Conservation (phyloP, 2,113 vertebrate genomes). For the Hippocampus zosterae region DNA sequence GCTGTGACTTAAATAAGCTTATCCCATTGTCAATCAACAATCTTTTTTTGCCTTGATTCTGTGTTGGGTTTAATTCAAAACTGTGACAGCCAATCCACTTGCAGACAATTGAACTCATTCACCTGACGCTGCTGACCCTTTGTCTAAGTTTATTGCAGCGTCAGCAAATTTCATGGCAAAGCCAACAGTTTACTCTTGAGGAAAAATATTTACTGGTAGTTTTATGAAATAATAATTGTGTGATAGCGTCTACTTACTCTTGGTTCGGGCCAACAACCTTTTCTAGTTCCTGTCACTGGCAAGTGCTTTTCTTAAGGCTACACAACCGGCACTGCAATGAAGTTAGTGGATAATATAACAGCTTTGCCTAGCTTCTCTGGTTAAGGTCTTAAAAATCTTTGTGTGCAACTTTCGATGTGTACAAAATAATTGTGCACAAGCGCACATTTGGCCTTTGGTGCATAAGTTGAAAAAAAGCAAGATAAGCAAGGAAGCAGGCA, state of each 20-base stretch:
- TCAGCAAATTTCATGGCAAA: background rate
- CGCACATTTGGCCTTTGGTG: background rate
- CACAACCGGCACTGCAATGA: background rate
- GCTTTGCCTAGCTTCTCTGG: background rate
- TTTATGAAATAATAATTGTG: background rate
- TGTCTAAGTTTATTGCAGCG: background rate
- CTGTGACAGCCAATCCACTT: no score
- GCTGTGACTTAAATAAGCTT: no score
- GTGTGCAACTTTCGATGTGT: background rate
- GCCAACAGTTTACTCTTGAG: background rate
- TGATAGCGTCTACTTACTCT: background rate
- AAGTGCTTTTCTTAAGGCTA: constrained; percentile 1
- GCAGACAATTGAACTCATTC: no score
- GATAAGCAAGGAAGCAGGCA: background rate
- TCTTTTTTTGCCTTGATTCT: no score
- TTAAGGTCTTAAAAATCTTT: background rate
- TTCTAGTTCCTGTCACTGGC: background rate
- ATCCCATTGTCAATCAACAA: no score
- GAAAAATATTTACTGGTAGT: background rate
- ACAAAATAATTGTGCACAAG: background rate
- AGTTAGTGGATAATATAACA: background rate
- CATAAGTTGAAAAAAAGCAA: background rate
- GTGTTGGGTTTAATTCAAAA: no score
- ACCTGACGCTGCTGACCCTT: no score
- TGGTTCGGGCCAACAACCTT: background rate